These are phyloP conservation scores for Laticauda colubrina DNA, from an alignment of 2,113 vertebrate genomes.

Conservation along the genomic window DNA sequence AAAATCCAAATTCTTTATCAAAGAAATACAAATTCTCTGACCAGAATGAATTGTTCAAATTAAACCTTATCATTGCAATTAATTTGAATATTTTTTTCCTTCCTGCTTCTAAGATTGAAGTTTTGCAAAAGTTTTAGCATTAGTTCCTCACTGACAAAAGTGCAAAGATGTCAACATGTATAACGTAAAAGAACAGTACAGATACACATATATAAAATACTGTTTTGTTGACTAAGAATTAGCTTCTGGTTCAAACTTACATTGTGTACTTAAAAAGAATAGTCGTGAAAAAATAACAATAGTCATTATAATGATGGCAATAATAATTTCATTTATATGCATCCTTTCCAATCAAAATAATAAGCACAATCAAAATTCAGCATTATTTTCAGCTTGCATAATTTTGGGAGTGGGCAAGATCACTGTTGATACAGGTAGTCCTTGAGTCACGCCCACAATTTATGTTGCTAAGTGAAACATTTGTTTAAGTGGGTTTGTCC, in stretches of 20 bases:
- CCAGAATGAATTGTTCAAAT: conserved; percentile 32
- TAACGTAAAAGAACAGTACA: background rate
- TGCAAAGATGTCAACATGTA: background rate
- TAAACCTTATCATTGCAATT: background rate
- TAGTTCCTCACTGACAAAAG: background rate
- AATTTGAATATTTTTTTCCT: conserved; percentile 7
- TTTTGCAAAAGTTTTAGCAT: background rate
- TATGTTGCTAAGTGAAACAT: no score
- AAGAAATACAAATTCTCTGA: conserved; percentile 21
- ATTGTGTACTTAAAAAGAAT: background rate
- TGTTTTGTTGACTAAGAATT: background rate
- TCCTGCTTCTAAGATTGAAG: background rate
- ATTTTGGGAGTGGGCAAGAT: background rate
- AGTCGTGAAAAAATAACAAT: background rate
- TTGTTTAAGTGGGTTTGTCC: no score
- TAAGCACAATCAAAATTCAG: background rate
- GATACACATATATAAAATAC: background rate
- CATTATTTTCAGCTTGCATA: background rate
- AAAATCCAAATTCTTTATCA: conserved; percentile 22
- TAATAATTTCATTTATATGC: background rate
- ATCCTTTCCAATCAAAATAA: background rate
- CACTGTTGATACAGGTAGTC: background rate
- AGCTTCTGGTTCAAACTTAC: background rate
- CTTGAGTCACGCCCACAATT: no score
- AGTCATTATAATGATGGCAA: background rate